phyloP scores from a whole-genome alignment of 2,888 invertebrate genomes.

The Fragum fragum region DNA sequence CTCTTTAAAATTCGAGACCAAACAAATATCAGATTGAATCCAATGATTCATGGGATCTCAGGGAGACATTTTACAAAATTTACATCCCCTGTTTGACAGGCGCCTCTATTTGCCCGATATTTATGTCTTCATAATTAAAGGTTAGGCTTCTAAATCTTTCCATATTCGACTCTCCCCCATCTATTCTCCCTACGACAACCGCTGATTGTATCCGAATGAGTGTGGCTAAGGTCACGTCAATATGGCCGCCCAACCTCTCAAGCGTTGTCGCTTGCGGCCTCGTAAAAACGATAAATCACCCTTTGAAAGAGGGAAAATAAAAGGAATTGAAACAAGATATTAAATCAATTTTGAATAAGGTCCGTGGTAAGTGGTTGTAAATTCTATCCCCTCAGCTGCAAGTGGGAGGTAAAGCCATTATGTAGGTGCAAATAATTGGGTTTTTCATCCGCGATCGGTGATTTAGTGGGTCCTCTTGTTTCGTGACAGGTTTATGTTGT shows the following conservation, averaged over 20 bases:
- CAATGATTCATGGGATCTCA: constrained; percentile 52
- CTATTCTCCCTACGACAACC: constrained; percentile 55
- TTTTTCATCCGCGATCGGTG: constrained; percentile 63
- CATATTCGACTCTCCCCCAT: constrained; percentile 66
- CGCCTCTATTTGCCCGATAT: constrained; percentile 66
- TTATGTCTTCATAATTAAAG: constrained; percentile 71
- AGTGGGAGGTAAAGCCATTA: constrained; percentile 64
- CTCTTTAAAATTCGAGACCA: constrained; percentile 18
- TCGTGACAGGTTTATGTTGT: constrained; percentile 66
- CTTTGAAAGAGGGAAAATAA: constrained; percentile 46
- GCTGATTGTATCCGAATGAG: constrained; percentile 58
- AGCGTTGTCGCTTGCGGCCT: constrained; percentile 52
- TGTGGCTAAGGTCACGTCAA: constrained; percentile 60
- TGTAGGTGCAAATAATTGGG: constrained; percentile 69
- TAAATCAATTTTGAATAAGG: constrained; percentile 68
- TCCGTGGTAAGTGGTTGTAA: constrained; percentile 64
- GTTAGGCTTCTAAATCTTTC: constrained; percentile 66
- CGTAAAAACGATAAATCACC: constrained; percentile 60
- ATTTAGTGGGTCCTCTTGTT: constrained; percentile 57
- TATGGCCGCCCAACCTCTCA: constrained; percentile 61
- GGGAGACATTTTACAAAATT: constrained; percentile 64
- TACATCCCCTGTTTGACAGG: constrained; percentile 65
- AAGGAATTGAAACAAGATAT: constrained; percentile 62
- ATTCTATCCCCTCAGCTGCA: constrained; percentile 65
- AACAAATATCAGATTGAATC: constrained; percentile 45